These are phyloP conservation scores for Ganaspis brasiliensis DNA, from an alignment of 2,888 invertebrate genomes.

Conservation along the genomic window DNA sequence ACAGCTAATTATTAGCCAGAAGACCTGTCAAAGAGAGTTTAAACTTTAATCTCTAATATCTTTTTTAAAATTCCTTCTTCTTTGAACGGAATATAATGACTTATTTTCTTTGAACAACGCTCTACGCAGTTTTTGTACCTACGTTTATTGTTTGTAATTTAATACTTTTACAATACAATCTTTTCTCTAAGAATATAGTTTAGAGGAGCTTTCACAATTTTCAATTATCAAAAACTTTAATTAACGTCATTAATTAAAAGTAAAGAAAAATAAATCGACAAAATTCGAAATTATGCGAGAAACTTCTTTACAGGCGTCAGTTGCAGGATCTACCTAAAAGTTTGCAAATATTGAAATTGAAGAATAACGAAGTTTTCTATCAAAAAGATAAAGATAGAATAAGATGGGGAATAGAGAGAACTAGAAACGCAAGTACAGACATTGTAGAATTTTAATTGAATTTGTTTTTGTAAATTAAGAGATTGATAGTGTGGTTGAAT, in stretches of 20 bases:
- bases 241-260: too few species aligned
- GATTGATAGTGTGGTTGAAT: too few species aligned
- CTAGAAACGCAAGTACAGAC: too few species aligned
- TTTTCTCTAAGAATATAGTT: background rate
- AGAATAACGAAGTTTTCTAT: background rate
- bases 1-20: constrained; percentile 38
- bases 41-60: constrained; percentile 5
- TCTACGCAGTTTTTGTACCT: background rate
- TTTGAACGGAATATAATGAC: background rate
- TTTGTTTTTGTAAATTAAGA: too few species aligned
- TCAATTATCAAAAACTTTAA: too few species aligned
- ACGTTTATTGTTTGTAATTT: too few species aligned
- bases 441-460: too few species aligned
- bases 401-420: background rate
- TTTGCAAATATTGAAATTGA: background rate
- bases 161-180: background rate
- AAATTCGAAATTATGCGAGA: too few species aligned
- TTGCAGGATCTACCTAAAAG: too few species aligned
- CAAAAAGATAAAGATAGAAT: background rate
- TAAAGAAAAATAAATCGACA: too few species aligned
- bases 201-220: background rate
- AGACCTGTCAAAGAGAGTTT: constrained; percentile 23
- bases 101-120: background rate
- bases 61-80: background rate
- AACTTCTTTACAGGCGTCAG: too few species aligned